Conservation (phyloP, 2,113 vertebrate genomes). For the Lagenorhynchus albirostris region DNA sequence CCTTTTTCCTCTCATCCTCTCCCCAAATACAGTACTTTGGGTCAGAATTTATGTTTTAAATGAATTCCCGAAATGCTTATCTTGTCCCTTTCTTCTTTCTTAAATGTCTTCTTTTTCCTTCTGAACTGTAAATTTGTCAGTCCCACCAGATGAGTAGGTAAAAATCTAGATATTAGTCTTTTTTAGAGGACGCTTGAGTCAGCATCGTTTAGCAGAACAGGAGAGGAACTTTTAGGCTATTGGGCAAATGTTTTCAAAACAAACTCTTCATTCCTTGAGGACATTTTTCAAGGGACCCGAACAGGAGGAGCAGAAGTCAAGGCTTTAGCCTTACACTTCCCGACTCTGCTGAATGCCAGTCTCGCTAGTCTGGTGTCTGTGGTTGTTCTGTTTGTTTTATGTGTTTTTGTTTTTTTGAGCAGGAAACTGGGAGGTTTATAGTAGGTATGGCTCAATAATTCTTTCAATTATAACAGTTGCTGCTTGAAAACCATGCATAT, state of each 20-base stretch:
- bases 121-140: background rate
- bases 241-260: background rate
- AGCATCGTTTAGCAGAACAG: background rate
- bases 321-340: background rate
- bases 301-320: background rate
- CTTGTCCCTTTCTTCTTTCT: background rate
- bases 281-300: background rate
- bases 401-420: background rate
- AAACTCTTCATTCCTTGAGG: background rate
- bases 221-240: background rate
- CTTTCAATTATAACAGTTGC: constrained; percentile 13
- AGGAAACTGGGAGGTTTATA: background rate
- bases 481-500: constrained; percentile 54
- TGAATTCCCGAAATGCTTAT: background rate
- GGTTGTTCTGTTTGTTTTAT: background rate
- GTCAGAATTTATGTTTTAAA: background rate
- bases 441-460: background rate
- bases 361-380: background rate
- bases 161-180: background rate
- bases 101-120: background rate
- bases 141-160: background rate
- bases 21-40: background rate
- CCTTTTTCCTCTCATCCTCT: background rate
- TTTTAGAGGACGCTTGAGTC: background rate
- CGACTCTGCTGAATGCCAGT: background rate